These are phyloP conservation scores for Trichosurus vulpecula DNA, from an alignment of 2,797 vertebrate genomes.

Conservation along the genomic window DNA sequence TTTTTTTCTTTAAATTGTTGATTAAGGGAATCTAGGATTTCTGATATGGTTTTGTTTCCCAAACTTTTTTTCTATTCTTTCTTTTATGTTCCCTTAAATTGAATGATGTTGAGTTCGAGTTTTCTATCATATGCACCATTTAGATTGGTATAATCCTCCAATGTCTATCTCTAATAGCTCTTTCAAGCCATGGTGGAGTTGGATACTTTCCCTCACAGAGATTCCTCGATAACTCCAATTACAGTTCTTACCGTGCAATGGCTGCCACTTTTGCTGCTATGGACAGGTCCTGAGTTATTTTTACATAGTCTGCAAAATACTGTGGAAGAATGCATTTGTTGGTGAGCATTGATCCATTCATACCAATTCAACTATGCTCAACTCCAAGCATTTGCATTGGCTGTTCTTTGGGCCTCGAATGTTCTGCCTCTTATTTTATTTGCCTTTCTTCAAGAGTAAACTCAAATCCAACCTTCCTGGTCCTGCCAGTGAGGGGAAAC, in stretches of 20 bases:
- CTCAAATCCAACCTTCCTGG: not conserved
- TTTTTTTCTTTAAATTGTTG: too few relatives aligned
- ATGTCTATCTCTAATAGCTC: not conserved
- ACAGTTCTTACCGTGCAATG: not conserved
- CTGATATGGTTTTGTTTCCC: too few relatives aligned
- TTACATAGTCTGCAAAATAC: not conserved
- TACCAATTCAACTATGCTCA: not conserved
- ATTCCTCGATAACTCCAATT: not conserved
- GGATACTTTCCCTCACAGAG: not conserved
- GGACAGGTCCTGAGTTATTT: not conserved
- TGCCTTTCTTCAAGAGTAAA: not conserved
- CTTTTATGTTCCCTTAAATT: not conserved
- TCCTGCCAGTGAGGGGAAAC: not conserved
- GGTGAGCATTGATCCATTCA: not conserved
- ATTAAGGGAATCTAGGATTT: too few relatives aligned
- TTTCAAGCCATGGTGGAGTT: not conserved
- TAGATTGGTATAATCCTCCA: not conserved
- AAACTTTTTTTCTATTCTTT: too few relatives aligned
- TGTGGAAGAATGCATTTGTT: not conserved
- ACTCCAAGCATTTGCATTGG: not conserved
- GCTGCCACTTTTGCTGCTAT: not conserved
- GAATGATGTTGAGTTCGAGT: not conserved
- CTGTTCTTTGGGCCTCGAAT: too few relatives aligned
- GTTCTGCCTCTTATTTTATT: not conserved
- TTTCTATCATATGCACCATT: not conserved